Base-by-base conservation (phyloP, 2,888 invertebrate species). In the Dynastes hyllus region DNA sequence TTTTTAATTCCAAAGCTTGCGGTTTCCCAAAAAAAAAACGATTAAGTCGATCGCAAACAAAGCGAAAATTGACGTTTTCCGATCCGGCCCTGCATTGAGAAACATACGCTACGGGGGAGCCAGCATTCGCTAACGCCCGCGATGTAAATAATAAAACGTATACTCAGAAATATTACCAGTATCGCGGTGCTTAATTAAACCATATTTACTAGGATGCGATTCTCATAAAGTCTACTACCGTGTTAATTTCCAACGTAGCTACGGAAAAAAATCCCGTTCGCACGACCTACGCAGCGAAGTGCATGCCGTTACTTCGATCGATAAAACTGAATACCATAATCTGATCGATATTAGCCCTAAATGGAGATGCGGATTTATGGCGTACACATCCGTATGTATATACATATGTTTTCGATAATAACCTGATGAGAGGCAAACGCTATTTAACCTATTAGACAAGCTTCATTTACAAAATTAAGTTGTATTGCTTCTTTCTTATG, bases 221-320 rank as follows among this genome's bases (percentile, higher is more conserved):
- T 29, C 32, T n/a, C 75, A 75, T 75, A 75, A 75, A 75, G 32
- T 75, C 29, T 32, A 75, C 53, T 75, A 75, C 75, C 45, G 58
- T 75, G 58, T 75, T 61, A 75, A 75, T 75, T 75, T 75, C 61
- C 58, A 75, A 63, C 32, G 63, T n/a, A 32, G n/a, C 63, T 63
- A 8, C 11, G 63, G 29, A 63, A 63, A 22, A 61, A 63, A 63
- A 32, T 63, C 27, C 63, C 63, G 63, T 63, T 63, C 63, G 63
- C 63, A 63, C 63, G 63, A 63, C 63, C 63, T 63, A 63, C 63
- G 63, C 63, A 63, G 29, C 22, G 29, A 29, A 63, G 29, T 29
- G 11, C 13, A 11, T 3, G 63, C 63, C 32, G 63, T 63, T 29
- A 63, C 37, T 29, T 63, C 63, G 13, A 63, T 63, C 63, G 61